Evolutionary conservation across 2,113 vertebrate genomes (phyloP).

Genomic region (Porphyrio hochstetteri): DNA sequence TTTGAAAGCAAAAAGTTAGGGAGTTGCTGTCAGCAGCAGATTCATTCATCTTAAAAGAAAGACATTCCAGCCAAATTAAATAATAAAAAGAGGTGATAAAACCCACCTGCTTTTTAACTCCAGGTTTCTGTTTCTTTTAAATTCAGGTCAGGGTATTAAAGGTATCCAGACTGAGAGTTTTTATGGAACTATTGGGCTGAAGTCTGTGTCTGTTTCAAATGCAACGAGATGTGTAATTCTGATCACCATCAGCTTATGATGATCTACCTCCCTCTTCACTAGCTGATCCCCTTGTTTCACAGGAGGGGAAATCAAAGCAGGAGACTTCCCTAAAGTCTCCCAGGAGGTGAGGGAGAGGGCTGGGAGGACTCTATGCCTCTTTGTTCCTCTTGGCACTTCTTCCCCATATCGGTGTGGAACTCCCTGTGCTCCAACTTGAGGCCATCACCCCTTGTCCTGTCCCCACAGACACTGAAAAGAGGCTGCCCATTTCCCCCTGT

Average conservation of each 20-base stretch:
- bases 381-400: neutral
- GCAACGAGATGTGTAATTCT: neutral
- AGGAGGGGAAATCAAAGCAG: neutral
- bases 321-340: neutral
- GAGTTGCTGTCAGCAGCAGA: neutral
- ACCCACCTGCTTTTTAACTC: slow-evolving; percentile 23
- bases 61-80: slow-evolving; percentile 51
- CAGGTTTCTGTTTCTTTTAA: slow-evolving; percentile 33
- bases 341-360: neutral
- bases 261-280: neutral
- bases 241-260: neutral
- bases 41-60: slow-evolving; percentile 35
- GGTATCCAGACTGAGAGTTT: neutral
- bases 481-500: no score
- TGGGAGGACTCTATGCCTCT: neutral
- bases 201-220: neutral
- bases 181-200: neutral
- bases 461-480: no score
- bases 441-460: no score
- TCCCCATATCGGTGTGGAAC: no score
- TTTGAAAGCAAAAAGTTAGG: slow-evolving; percentile 26
- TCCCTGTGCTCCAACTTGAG: no score
- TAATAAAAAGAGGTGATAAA: slow-evolving; percentile 38
- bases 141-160: neutral
- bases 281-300: neutral